phyloP scores from a whole-genome alignment of 2,888 invertebrate genomes.

The Argynnis bischoffii region DNA sequence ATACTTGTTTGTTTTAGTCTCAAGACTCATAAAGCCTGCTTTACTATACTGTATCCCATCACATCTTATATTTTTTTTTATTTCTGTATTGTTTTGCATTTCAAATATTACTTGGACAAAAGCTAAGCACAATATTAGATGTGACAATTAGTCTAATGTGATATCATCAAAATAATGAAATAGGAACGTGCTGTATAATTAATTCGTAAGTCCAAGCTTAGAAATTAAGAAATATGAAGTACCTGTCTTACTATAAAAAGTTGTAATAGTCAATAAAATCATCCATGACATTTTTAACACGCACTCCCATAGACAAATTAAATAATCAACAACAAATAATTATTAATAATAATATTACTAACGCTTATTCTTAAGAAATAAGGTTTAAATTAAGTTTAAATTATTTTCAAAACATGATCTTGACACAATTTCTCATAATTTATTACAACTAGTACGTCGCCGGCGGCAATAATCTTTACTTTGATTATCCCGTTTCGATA shows the following conservation, averaged over 20 bases:
- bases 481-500: slow-evolving; percentile 10
- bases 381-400: slow-evolving; percentile 21
- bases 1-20: too few species aligned
- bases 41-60: too few species aligned
- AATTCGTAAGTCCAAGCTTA: too few species aligned
- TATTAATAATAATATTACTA: neutral
- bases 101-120: too few species aligned
- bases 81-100: too few species aligned
- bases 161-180: too few species aligned
- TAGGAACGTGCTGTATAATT: too few species aligned
- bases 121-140: too few species aligned
- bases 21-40: too few species aligned
- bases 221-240: too few species aligned
- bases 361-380: slow-evolving; percentile 10
- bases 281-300: slow-evolving; percentile 13
- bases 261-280: neutral
- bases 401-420: slow-evolving; percentile 17
- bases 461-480: slow-evolving; percentile 13
- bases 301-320: slow-evolving; percentile 24
- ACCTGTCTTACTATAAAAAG: neutral
- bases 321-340: slow-evolving; percentile 9
- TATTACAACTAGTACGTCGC: slow-evolving; percentile 15
- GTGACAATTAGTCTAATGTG: too few species aligned
- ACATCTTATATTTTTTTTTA: too few species aligned
- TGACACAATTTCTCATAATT: slow-evolving; percentile 30